These are phyloP conservation scores for Diaprepes abbreviatus DNA, from an alignment of 2,888 invertebrate species.

Conservation along the genomic window DNA sequence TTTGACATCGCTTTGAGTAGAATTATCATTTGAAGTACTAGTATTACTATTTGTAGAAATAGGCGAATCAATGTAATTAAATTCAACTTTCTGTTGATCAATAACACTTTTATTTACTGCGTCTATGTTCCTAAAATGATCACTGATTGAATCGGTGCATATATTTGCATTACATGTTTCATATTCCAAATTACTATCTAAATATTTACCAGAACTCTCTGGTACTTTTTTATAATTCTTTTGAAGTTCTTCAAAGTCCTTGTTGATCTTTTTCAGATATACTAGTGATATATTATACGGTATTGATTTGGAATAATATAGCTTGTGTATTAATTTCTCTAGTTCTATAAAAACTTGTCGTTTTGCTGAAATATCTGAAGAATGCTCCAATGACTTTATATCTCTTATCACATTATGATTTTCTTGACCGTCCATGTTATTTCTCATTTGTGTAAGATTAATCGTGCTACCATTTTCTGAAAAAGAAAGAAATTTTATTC, in stretches of 20 bases:
- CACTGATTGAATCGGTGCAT: background rate
- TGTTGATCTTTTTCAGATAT: constrained; percentile 9
- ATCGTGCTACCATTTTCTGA: background rate
- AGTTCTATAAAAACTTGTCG: constrained; percentile 20
- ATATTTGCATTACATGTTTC: background rate
- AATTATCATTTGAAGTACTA: no score
- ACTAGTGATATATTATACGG: background rate
- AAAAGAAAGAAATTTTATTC: background rate
- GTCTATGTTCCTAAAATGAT: background rate
- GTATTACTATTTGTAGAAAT: background rate
- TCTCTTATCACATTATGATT: background rate
- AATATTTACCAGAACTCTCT: background rate
- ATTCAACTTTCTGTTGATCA: no score
- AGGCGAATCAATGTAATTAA: no score
- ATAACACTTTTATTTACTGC: no score
- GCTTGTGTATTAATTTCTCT: constrained; percentile 1
- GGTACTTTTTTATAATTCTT: background rate
- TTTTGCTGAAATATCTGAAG: constrained; percentile 1
- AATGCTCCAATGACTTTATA: background rate
- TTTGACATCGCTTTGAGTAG: no score
- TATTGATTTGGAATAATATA: constrained; percentile 14
- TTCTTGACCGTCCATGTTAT: no score
- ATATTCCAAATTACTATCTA: background rate
- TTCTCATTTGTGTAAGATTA: no score
- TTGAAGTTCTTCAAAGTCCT: background rate